These are phyloP conservation scores for Ceyx melanurus DNA, from an alignment of 2,113 vertebrate species.

Conservation along the genomic window DNA sequence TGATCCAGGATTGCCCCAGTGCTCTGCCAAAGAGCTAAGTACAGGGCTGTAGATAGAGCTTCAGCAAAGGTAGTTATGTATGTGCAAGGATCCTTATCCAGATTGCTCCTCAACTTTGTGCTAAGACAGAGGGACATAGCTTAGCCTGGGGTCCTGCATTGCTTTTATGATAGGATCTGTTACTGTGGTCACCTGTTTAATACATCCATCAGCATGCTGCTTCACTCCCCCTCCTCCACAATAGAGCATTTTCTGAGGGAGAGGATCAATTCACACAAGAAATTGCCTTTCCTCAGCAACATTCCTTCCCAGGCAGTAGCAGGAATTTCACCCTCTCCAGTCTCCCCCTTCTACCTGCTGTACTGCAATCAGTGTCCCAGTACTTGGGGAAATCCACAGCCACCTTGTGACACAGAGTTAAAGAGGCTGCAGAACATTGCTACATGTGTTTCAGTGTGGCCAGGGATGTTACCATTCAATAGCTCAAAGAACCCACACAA, in stretches of 20 bases:
- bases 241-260: background rate
- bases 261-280: background rate
- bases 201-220: background rate
- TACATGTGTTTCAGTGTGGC: fast-evolving
- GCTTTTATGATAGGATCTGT: background rate
- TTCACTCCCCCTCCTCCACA: background rate
- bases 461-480: background rate
- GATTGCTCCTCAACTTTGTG: background rate
- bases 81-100: background rate
- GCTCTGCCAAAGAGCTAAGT: background rate
- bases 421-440: background rate
- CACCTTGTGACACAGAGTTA: fast-evolving
- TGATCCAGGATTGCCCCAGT: background rate
- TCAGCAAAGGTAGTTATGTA: fast-evolving
- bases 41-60: fast-evolving
- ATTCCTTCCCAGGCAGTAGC: background rate
- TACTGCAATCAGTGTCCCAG: fast-evolving
- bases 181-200: background rate
- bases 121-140: background rate
- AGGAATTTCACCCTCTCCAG: background rate
- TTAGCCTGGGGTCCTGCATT: background rate
- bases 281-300: background rate
- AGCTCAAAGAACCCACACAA: background rate
- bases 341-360: background rate
- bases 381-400: background rate